Conservation (phyloP, 2,113 vertebrate genomes). For the Aegithalos caudatus region DNA sequence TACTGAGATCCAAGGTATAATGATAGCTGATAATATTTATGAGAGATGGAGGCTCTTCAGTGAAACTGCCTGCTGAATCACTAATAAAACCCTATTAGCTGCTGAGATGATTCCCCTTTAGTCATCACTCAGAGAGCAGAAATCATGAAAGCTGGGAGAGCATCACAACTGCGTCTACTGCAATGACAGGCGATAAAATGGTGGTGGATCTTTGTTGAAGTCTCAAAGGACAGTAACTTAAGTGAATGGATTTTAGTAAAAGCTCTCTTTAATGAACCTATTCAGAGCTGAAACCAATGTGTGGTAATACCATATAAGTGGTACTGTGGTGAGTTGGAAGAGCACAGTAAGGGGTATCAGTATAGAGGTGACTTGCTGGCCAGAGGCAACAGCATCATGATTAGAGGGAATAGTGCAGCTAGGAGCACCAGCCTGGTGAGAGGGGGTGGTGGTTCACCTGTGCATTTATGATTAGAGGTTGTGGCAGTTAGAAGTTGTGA, state of each 20-base stretch:
- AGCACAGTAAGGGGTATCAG: background rate
- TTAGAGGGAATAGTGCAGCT: background rate
- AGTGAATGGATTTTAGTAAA: background rate
- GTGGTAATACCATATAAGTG: background rate
- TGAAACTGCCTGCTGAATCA: constrained; percentile 26
- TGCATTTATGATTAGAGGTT: background rate
- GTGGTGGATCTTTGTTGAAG: background rate
- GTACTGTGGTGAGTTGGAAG: background rate
- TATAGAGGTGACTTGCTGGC: background rate
- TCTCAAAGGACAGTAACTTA: background rate
- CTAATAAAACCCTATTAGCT: constrained; percentile 28
- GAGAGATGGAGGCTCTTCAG: background rate
- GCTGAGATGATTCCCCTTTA: background rate
- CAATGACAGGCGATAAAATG: background rate
- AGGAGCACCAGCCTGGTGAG: background rate
- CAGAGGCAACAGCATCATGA: background rate
- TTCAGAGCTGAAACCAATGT: background rate
- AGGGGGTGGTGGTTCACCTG: background rate
- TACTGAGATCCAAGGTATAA: background rate
- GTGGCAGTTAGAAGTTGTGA: background rate
- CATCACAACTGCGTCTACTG: background rate
- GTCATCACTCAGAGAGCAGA: background rate
- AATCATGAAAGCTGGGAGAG: background rate
- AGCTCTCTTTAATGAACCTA: background rate
- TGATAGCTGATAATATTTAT: background rate